Conservation (phyloP, 1,140 invertebrate genomes). For the Hirudo medicinalis region DNA sequence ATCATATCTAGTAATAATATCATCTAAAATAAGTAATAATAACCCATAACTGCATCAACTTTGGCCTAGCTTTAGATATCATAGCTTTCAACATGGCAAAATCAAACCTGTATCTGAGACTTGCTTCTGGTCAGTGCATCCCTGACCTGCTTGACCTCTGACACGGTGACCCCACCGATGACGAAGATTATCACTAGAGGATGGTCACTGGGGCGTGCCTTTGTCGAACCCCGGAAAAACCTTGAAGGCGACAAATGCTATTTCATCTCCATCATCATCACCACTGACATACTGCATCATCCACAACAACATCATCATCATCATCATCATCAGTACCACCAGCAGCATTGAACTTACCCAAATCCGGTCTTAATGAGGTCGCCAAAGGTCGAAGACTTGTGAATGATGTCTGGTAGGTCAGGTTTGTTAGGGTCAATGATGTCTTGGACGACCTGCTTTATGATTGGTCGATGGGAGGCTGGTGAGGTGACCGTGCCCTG, state of each 20-base stretch:
- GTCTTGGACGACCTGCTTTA: constrained; percentile 34
- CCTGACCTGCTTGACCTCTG: constrained; percentile 30
- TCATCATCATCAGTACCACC: not conserved
- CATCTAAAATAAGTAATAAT: not conserved
- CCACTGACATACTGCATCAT: too few species aligned
- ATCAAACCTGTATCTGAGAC: constrained; percentile 24
- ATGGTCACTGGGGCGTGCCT: constrained; percentile 31
- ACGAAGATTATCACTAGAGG: constrained; percentile 32
- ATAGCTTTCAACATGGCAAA: not conserved
- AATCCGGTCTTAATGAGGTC: constrained; percentile 41
- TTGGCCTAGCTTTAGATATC: not conserved
- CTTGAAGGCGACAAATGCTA: constrained; percentile 22
- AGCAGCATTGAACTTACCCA: constrained; percentile 32
- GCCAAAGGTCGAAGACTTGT: constrained; percentile 37
- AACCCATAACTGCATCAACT: not conserved
- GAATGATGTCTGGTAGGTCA: constrained; percentile 37
- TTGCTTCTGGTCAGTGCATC: constrained; percentile 26
- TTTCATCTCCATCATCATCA: too few species aligned
- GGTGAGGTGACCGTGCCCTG: constrained; percentile 31
- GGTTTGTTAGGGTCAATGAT: constrained; percentile 34
- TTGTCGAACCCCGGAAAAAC: constrained; percentile 30
- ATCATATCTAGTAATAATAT: not conserved
- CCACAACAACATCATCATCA: too few species aligned
- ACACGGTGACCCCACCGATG: constrained; percentile 30
- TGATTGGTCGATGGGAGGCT: constrained; percentile 30